Conservation (phyloP, 1,140 invertebrate genomes). For the Hypothenemus hampei region DNA sequence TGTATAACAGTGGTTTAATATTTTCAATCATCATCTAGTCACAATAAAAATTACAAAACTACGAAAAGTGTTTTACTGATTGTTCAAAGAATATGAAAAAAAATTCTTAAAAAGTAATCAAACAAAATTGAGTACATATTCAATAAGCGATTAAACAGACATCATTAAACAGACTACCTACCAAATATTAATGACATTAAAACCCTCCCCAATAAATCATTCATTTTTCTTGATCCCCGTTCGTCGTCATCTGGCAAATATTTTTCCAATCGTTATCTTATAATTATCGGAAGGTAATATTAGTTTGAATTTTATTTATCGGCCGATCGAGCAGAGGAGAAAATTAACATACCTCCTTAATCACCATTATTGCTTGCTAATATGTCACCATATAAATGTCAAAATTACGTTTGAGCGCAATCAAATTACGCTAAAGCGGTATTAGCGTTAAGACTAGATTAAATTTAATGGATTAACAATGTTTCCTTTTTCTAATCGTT, state of each 20-base stretch:
- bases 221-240: slow-evolving; percentile 11
- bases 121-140: no score
- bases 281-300: slow-evolving; percentile 23
- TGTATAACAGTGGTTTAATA: slow-evolving; percentile 42
- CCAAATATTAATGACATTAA: no score
- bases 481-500: no score
- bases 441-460: neutral
- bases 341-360: no score
- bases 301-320: slow-evolving; percentile 18
- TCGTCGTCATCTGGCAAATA: slow-evolving; percentile 3
- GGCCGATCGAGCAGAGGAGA: neutral
- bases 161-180: no score
- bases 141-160: no score
- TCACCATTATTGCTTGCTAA: slow-evolving; percentile 15
- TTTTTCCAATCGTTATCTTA: slow-evolving; percentile 14
- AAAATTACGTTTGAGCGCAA: slow-evolving; percentile 12
- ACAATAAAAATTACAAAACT: slow-evolving; percentile 41
- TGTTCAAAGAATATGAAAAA: neutral
- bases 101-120: no score
- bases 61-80: neutral
- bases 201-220: slow-evolving; percentile 16
- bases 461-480: neutral
- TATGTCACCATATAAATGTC: slow-evolving; percentile 26
- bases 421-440: slow-evolving; percentile 7
- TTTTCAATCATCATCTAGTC: slow-evolving; percentile 47